A percentile compares a stretch with the other conserved stretches of the same genome.
These are phyloP conservation scores for Bryconaethiops microstoma DNA, from an alignment of 2,797 vertebrate genomes.

Conservation along the genomic window DNA sequence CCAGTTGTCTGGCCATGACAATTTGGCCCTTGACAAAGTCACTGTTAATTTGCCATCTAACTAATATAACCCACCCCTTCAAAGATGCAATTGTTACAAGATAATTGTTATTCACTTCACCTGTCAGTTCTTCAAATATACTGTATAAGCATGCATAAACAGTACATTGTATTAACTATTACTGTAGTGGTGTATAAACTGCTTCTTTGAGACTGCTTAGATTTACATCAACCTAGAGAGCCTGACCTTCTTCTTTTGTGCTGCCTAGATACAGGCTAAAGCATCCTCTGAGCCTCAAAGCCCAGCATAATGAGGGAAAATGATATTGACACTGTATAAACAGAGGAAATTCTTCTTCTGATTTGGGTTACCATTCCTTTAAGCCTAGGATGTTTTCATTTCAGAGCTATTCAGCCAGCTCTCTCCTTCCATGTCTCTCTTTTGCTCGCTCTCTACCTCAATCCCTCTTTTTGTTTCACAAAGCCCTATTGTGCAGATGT, in stretches of 20 bases:
- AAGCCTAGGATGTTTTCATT: slow-evolving; percentile 52
- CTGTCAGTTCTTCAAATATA: no score
- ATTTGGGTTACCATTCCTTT: slow-evolving; percentile 47
- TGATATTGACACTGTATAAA: slow-evolving; percentile 49
- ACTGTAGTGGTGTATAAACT: slow-evolving; percentile 23
- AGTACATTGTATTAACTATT: neutral
- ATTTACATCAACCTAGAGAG: slow-evolving; percentile 36
- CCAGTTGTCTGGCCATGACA: no score
- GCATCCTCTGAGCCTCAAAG: slow-evolving; percentile 20
- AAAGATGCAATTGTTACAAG: no score
- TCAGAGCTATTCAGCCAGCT: slow-evolving; percentile 28
- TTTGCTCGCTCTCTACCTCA: neutral
- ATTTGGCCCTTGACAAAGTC: no score
- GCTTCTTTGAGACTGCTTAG: slow-evolving; percentile 17
- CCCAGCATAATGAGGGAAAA: slow-evolving; percentile 35
- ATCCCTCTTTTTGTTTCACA: slow-evolving; percentile 26
- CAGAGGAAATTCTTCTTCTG: slow-evolving; percentile 35
- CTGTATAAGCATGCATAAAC: neutral
- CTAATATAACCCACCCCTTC: no score
- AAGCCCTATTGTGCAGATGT: slow-evolving; percentile 32
- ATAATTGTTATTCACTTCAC: no score
- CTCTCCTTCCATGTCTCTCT: neutral
- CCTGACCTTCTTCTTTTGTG: slow-evolving; percentile 36
- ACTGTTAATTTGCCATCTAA: no score
- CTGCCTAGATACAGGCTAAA: slow-evolving; percentile 28